Percentiles rank a stretch among this genome's conserved stretches.
phyloP scores from a whole-genome alignment of 2,888 invertebrate species.

The Hypomecis atomaria region DNA sequence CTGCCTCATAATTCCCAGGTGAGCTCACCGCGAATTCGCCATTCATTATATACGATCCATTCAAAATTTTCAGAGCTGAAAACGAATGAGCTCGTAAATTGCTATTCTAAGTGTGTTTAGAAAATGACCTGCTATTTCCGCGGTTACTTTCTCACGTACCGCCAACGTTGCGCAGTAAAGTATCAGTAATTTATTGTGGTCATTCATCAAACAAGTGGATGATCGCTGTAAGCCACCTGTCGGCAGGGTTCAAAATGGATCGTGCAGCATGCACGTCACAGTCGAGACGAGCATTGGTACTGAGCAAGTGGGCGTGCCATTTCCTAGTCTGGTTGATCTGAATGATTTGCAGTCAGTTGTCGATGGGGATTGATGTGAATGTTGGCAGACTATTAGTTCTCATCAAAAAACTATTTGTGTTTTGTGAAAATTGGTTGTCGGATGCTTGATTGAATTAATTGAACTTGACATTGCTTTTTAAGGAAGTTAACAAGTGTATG shows the following conservation, averaged over 20 bases:
- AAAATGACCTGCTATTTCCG: constrained; percentile 28
- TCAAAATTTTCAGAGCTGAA: constrained; percentile 90
- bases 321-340: constrained; percentile 56
- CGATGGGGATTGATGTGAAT: constrained; percentile 63
- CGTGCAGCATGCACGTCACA: constrained; percentile 55
- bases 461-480: constrained; percentile 13
- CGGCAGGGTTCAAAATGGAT: constrained; percentile 56
- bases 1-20: constrained; percentile 90
- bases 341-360: constrained; percentile 60
- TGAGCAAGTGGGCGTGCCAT: constrained; percentile 60
- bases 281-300: constrained; percentile 57
- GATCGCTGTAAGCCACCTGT: constrained; percentile 50
- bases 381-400: constrained; percentile 68
- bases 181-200: constrained; percentile 24
- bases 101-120: constrained; percentile 29
- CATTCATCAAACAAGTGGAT: constrained; percentile 34
- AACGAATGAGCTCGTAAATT: constrained; percentile 41
- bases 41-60: constrained; percentile 92
- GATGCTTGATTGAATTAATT: constrained; percentile 21
- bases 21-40: constrained; percentile 92
- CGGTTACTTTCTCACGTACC: constrained; percentile 33
- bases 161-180: constrained; percentile 13
- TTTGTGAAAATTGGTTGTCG: constrained; percentile 23
- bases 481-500: constrained; percentile 6
- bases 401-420: constrained; percentile 67